These are phyloP conservation scores for Apis laboriosa DNA, from an alignment of 1,140 invertebrate genomes.

Conservation along the genomic window DNA sequence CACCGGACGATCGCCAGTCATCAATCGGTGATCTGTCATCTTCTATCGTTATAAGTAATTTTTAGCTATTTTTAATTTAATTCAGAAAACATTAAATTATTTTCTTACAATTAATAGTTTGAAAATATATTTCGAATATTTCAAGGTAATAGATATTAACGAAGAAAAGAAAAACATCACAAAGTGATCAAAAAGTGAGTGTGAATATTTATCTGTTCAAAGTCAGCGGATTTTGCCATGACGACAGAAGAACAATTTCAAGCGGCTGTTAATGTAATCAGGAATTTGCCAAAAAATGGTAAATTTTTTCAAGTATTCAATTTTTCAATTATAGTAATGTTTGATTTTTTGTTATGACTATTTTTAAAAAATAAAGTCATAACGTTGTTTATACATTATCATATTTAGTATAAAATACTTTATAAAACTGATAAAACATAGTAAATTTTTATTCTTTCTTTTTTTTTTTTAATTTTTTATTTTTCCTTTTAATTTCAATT, in stretches of 20 bases:
- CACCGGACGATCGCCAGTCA: constrained; percentile 51
- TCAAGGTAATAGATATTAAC: background rate
- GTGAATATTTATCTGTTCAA: constrained; percentile 17
- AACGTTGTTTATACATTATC: background rate
- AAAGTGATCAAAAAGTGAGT: constrained; percentile 2
- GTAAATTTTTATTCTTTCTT: background rate
- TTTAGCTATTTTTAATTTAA: constrained; percentile 1
- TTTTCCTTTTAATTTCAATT: background rate
- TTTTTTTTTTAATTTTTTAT: background rate
- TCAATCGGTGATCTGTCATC: constrained; percentile 55
- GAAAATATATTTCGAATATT: background rate
- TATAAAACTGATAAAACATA: background rate
- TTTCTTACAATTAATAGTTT: background rate
- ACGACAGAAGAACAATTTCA: constrained; percentile 91
- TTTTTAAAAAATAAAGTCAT: background rate
- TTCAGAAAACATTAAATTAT: background rate
- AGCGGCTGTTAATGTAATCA: constrained; percentile 93
- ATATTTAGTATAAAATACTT: background rate
- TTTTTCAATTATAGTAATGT: too few species aligned
- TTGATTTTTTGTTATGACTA: background rate
- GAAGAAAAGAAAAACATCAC: background rate
- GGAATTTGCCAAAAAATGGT: constrained; percentile 94
- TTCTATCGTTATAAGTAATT: constrained; percentile 10
- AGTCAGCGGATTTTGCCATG: constrained; percentile 78
- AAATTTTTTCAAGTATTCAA: constrained; percentile 57